These are phyloP conservation scores for Coilia nasus DNA, from an alignment of 2,797 vertebrate genomes.

Conservation along the genomic window DNA sequence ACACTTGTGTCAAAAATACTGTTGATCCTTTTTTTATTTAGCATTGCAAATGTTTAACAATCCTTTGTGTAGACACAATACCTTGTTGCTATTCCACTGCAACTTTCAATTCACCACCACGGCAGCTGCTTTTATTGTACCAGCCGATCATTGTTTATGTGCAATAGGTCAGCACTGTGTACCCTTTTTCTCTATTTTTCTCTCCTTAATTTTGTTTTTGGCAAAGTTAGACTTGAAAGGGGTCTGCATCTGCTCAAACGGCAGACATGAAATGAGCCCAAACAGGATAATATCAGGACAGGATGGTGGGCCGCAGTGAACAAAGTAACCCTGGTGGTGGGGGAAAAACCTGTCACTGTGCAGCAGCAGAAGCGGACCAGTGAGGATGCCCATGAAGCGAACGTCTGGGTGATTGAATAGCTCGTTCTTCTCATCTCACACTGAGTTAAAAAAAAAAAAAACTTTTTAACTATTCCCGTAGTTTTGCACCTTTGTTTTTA, in stretches of 20 bases:
- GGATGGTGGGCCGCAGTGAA: conserved; percentile 58
- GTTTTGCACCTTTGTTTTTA: conserved; percentile 37
- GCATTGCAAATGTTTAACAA: background rate
- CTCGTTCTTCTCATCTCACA: conserved; percentile 48
- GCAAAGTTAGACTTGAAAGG: conserved; percentile 33
- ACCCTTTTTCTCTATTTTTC: background rate
- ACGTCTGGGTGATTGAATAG: conserved; percentile 56
- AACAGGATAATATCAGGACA: conserved; percentile 61
- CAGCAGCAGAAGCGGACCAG: conserved; percentile 51
- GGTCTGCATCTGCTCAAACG: conserved; percentile 60
- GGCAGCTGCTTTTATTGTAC: background rate
- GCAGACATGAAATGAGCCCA: conserved; percentile 57
- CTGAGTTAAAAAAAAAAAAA: conserved; percentile 28
- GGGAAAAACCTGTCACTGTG: conserved; percentile 26
- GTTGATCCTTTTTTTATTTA: background rate
- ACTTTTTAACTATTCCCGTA: background rate
- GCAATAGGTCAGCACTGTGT: background rate
- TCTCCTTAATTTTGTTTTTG: background rate
- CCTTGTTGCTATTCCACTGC: background rate
- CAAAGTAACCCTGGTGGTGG: conserved; percentile 55
- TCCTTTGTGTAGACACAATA: background rate
- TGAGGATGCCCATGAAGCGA: conserved; percentile 60
- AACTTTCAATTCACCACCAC: background rate
- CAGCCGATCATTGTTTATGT: background rate
- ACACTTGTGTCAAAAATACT: background rate